phyloP scores from a whole-genome alignment of 1,140 invertebrate genomes.

The Holotrichia oblita region DNA sequence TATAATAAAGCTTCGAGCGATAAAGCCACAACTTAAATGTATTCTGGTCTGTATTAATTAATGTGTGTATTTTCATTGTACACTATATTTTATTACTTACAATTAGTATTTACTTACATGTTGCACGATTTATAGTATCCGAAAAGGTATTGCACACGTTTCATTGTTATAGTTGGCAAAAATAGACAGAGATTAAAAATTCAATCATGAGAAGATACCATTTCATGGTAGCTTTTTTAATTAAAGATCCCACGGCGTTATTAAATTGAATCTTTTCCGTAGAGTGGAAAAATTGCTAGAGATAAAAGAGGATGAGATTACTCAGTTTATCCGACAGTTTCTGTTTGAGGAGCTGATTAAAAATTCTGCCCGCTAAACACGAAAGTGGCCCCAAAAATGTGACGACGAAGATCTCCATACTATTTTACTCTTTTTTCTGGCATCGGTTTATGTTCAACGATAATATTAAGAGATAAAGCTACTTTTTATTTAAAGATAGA shows the following conservation, averaged over 20 bases:
- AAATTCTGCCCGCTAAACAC: slow-evolving; percentile 16
- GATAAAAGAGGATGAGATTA: slow-evolving; percentile 10
- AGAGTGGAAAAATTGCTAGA: not conserved
- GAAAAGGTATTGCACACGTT: no score
- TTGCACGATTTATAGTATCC: no score
- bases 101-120: no score
- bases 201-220: not conserved
- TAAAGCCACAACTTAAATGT: no score
- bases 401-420: not conserved
- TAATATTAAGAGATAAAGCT: not conserved
- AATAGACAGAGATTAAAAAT: not conserved
- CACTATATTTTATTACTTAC: no score
- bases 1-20: no score
- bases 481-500: no score
- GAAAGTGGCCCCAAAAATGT: not conserved
- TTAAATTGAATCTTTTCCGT: slow-evolving; percentile 23
- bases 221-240: not conserved
- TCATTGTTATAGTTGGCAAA: not conserved
- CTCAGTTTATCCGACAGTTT: not conserved
- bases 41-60: no score
- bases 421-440: not conserved
- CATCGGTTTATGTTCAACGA: not conserved
- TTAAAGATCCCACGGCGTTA: slow-evolving; percentile 1
- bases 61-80: no score
- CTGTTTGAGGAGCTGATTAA: slow-evolving; percentile 32